Percentiles rank a stretch among this genome's conserved stretches.
phyloP scores from a whole-genome alignment of 2,888 invertebrate genomes.

The Allophyes oxyacanthae region DNA sequence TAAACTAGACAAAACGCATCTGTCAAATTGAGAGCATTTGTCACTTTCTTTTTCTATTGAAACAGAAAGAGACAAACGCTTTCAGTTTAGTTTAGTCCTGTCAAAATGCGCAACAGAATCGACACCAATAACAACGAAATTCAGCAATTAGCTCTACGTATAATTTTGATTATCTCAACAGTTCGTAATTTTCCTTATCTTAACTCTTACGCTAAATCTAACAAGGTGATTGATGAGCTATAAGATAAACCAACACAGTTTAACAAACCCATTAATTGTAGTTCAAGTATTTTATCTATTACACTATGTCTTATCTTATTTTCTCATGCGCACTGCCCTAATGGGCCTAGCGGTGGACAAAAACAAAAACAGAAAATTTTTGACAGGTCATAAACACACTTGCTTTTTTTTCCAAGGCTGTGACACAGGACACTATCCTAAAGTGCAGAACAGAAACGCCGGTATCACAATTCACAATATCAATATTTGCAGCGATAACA shows the following conservation, averaged over 20 bases:
- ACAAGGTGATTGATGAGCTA: constrained; percentile 45
- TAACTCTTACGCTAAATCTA: constrained; percentile 40
- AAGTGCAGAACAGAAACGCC: constrained; percentile 33
- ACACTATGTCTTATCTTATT: constrained; percentile 8
- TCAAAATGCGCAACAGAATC: no score
- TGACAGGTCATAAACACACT: constrained; percentile 21
- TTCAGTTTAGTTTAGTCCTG: no score
- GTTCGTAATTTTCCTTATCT: constrained; percentile 49
- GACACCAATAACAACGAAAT: constrained; percentile 58
- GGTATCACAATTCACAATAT: constrained; percentile 50
- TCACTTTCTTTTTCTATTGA: no score
- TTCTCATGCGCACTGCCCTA: constrained; percentile 11
- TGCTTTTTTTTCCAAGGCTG: constrained; percentile 11
- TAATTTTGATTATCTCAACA: constrained; percentile 52
- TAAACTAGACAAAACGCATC: no score
- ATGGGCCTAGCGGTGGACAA: constrained; percentile 24
- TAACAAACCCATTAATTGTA: constrained; percentile 17
- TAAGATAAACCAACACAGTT: constrained; percentile 27
- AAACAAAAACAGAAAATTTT: constrained; percentile 30
- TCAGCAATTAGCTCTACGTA: constrained; percentile 53
- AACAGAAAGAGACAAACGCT: no score
- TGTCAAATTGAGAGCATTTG: no score
- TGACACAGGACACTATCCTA: constrained; percentile 19
- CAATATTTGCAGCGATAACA: constrained; percentile 51
- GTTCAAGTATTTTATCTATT: constrained; percentile 24